Base-by-base conservation (phyloP, 2,113 vertebrate genomes). In the Spermophilus dauricus region DNA sequence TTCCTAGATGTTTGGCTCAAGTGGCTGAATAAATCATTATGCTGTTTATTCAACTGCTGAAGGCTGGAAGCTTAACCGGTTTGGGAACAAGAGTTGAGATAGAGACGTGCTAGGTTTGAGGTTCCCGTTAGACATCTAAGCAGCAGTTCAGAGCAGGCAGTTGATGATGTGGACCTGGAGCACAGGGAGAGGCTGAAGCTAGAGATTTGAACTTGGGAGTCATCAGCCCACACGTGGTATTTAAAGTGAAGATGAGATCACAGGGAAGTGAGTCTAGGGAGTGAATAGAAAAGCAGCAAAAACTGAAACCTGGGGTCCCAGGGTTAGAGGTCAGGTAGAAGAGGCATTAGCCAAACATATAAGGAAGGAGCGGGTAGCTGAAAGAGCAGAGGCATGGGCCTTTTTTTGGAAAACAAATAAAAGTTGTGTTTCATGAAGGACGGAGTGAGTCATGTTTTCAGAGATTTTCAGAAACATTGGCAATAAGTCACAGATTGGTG, bases 1-100 rank as follows among this genome's bases (percentile, higher is more conserved):
- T 48, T 81, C 51, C 39, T 86, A 78, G 77, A 69, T 63, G 67
- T 95, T 92, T 89, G 92, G 83, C 92, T 97, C 39, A 51, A 53
- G 75, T 63, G 61, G 61, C 4, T 83, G n/a, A 87, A 88, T 85
- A 95, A 83, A 82, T 89, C 92, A 89, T 86, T 63, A 22, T 24
- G 28, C 37, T 76, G 42, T 91, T 96, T 93, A 73, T 86, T 84
- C 78, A 73, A 80, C 77, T 67, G 39, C 78, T 65, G n/a, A 89
- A 86, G 72, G 72, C 56, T 70, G 48, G 89, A 86, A 83, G 63
- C 58, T 94, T 77, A 94, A 85, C 86, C 14, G 0, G 42, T 96
- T 84, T 93, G 69, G n/a, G 48, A 86, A 67, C 32, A 61, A 61
- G 51, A 89, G 83, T 45, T 78, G 70, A 82, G 51, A 75, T 93